Base-by-base conservation (phyloP, 2,888 invertebrate species). In the Tridacna crocea region DNA sequence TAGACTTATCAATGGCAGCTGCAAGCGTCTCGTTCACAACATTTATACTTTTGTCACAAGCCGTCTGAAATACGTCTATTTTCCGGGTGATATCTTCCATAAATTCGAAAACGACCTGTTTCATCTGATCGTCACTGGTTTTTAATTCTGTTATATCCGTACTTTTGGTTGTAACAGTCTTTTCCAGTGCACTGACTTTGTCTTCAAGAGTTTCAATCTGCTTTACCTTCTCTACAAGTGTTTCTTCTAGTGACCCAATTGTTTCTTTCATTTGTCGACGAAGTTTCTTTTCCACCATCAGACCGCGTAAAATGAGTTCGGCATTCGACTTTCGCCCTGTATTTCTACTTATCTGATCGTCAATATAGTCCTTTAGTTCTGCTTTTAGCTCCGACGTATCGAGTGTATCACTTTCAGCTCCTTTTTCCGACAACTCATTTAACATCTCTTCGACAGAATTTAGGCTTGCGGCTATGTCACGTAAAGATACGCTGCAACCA, bases 211-310 rank as follows among this genome's bases (percentile, higher is more conserved):
- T 24, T 24, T 48, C 15, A 15, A 51, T 70, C 8, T 10, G 24
- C 22, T 10, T n/a, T 24, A 13, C 51, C 12, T 70, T 26, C 26
- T 51, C 0, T 22, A 17, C 22, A 24, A 24, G 15, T 51, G 6
- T 22, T 10, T 51, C 22, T 26, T 48, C 22, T 24, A 51, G 11
- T 6, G 47, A 10, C 2, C 12, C 0, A 22, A 70, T 48, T 24
- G 8, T 51, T 22, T 15, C 46, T 0, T 51, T 24, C 4, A 48
- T 26, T 51, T 51, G 47, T 24, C 15, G 19, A 2, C 70, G 46
- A 2, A 70, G 47, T 51, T 51, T n/a, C 24, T 70, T 70, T 51
- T 70, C 70, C 17, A 51, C n/a, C 19, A 47, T 22, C 19, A 70
- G 51, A n/a, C 24, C 51, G 6, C 51, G 70, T 70, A 70, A 10